Percentiles rank a stretch among this genome's conserved stretches.
Evolutionary conservation across 30 jellyfish, hydroid and myxozoan species (phyloP).

Genomic region (Pelagia noctiluca): DNA sequence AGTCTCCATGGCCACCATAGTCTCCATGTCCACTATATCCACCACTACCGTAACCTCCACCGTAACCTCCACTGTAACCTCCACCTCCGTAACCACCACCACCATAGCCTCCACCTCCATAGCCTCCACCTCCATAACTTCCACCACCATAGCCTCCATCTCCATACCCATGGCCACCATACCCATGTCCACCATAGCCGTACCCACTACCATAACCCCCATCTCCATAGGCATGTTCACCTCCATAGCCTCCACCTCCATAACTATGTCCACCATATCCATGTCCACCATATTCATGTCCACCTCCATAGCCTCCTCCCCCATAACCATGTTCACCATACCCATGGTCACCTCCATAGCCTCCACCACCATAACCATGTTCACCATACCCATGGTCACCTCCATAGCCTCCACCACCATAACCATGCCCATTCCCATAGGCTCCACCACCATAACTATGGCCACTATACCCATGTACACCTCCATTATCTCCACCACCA

Average conservation of each 20-base stretch:
- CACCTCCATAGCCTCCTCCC: conserved; percentile 26
- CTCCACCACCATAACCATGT: conserved; percentile 1
- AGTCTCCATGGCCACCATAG: conserved; percentile 19
- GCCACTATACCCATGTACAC: conserved; percentile 31
- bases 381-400: conserved; percentile 5
- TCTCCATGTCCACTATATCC: background rate
- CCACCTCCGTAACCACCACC: background rate
- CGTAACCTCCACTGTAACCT: background rate
- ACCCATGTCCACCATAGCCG: conserved; percentile 30
- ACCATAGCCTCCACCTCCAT: background rate
- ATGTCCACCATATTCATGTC: conserved; percentile 13
- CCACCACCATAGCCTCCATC: conserved; percentile 45
- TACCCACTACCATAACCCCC: conserved; percentile 7
- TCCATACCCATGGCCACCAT: conserved; percentile 4
- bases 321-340: too few species aligned
- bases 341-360: conserved; percentile 25
- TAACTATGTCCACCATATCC: conserved; percentile 2
- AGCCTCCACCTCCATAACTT: background rate
- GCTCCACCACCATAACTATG: conserved; percentile 5
- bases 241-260: too few species aligned
- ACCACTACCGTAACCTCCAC: too few species aligned
- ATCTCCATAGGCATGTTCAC: too few species aligned
- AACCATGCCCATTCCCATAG: conserved; percentile 38
- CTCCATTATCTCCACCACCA: conserved; percentile 11
- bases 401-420: conserved; percentile 4